Percentiles rank a stretch among this genome's conserved stretches.
phyloP scores from a whole-genome alignment of 2,113 vertebrate genomes.

The Corapipo altera region DNA sequence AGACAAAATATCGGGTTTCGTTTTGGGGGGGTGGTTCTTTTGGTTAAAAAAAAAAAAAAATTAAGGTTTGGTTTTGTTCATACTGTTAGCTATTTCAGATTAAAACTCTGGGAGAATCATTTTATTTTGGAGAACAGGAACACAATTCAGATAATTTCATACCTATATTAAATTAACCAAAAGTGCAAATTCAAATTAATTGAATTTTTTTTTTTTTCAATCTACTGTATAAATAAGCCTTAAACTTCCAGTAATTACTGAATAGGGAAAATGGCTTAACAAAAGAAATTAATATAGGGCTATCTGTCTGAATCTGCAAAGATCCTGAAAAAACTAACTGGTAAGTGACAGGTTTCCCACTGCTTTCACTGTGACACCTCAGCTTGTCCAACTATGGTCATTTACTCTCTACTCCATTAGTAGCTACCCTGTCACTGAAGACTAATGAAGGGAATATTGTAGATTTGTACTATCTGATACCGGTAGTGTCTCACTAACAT shows the following conservation, averaged over 20 bases:
- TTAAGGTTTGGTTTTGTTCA: background rate
- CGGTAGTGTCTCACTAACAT: background rate
- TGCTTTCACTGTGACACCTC: background rate
- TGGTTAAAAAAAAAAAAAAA: background rate
- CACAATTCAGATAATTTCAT: background rate
- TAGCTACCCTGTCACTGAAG: background rate
- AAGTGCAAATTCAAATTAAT: constrained; percentile 10
- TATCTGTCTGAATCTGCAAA: background rate
- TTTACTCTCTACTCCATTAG: background rate
- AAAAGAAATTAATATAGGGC: background rate
- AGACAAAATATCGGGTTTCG: background rate
- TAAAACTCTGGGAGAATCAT: background rate
- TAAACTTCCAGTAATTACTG: background rate
- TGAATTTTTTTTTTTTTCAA: background rate
- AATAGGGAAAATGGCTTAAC: background rate
- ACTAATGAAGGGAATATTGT: background rate
- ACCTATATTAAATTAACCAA: background rate
- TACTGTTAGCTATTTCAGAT: background rate
- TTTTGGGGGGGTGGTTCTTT: background rate
- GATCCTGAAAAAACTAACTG: background rate
- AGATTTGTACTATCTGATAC: background rate
- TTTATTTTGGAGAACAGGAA: background rate
- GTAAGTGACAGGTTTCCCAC: background rate
- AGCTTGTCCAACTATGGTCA: background rate
- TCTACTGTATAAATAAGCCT: background rate